These are phyloP conservation scores for Muntiacus muntjak DNA, from an alignment of 2,113 vertebrate genomes.

Conservation along the genomic window DNA sequence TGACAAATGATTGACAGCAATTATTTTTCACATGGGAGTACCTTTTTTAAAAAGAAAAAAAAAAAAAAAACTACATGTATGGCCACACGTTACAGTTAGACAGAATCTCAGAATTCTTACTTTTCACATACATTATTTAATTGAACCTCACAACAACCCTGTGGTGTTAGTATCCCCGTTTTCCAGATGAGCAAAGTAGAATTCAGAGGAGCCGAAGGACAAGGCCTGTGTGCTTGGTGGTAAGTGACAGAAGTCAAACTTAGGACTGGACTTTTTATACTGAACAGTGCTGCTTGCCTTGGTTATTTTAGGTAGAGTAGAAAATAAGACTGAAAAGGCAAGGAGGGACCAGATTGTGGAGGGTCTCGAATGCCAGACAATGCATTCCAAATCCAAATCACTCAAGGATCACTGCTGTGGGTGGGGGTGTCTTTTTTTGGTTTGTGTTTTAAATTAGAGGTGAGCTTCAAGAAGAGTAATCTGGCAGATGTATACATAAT, in stretches of 20 bases:
- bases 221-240: not conserved
- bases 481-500: not conserved
- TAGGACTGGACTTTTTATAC: not conserved
- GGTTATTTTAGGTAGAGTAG: not conserved
- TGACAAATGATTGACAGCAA: not conserved
- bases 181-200: not conserved
- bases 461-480: not conserved
- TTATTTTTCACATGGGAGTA: slow-evolving; percentile 8
- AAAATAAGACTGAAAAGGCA: not conserved
- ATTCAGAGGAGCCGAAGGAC: not conserved
- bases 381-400: not conserved
- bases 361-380: not conserved
- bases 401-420: not conserved
- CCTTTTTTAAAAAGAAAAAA: not conserved
- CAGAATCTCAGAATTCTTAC: not conserved
- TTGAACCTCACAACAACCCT: not conserved
- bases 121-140: not conserved
- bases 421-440: not conserved
- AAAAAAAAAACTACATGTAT: not conserved
- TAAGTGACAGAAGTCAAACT: not conserved
- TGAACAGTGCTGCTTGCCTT: not conserved
- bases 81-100: not conserved
- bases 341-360: not conserved
- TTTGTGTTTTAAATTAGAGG: slow-evolving; percentile 12
- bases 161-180: not conserved